Base-by-base conservation (phyloP, 2,888 invertebrate species). In the Agrilus biguttatus region DNA sequence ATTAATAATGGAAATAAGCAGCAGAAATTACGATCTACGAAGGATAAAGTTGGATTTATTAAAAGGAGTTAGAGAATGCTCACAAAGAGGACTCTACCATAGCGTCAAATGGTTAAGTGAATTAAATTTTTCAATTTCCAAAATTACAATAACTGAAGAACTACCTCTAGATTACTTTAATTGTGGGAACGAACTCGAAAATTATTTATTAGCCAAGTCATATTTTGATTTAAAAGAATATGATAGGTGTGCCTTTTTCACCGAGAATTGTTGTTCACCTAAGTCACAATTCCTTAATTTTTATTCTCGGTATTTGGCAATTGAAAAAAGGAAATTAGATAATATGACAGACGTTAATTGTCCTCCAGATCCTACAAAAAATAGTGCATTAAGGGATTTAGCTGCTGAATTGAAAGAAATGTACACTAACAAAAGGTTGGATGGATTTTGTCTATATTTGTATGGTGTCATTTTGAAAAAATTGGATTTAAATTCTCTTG, bases 211-310 rank as follows among this genome's bases (percentile, higher is more conserved):
- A 50, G 87, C 89, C 0, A 90, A 88, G 63, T 81, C 83, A 48
- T 92, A 88, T 62, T 92, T 91, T 60, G 90, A 93, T 65, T 71
- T 84, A 37, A 83, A 86, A 53, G 95, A 96, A 63, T 95, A 90
- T 62, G 90, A 91, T 56, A 73, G 89, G 57, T 83, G 86, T 43
- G 85, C 88, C 0, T 81, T 81, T 67, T 88, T 87, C 57, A 71
- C 86, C 7, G 77, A 82, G 53, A 74, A 78, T 45, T 81, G 82
- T 53, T 69, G 69, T 35, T 79, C 79, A 45, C 69, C 77, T 0
- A 83, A 84, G 60, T 78, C 82, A 36, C 74, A 80, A 48, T 96
- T 95, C 64, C 68, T 96, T 21, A 79, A 87, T 61, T 77, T 83
- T 52, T 96, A 93, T 63, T 78, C 91, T 0, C 76, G 78, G 32